phyloP scores from a whole-genome alignment of 2,113 vertebrate species.

The Noctilio leporinus region DNA sequence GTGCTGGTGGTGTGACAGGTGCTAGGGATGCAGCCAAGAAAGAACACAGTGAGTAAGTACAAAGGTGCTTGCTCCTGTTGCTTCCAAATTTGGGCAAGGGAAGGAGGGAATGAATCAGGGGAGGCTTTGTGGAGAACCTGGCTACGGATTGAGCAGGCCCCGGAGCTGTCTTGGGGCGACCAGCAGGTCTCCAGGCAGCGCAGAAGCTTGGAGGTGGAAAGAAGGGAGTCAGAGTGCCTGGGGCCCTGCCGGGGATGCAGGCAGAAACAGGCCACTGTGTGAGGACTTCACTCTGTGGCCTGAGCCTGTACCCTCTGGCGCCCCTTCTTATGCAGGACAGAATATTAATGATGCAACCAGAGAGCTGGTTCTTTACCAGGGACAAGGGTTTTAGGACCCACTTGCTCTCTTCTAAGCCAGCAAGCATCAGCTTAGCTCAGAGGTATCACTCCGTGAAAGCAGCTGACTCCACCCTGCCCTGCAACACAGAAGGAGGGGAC shows the following conservation, averaged over 20 bases:
- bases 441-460: not conserved
- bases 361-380: not conserved
- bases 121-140: not conserved
- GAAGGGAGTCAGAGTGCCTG: no score
- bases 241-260: fast-evolving
- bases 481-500: not conserved
- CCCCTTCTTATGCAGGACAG: not conserved
- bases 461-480: not conserved
- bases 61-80: not conserved
- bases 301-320: not conserved
- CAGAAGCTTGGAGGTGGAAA: not conserved
- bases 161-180: not conserved
- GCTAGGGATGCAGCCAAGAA: not conserved
- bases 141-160: not conserved
- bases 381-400: not conserved
- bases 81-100: not conserved
- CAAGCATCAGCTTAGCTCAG: not conserved
- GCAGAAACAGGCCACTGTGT: not conserved
- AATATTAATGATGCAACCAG: not conserved
- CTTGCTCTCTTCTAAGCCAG: not conserved
- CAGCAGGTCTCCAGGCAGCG: not conserved
- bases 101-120: not conserved
- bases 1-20: not conserved
- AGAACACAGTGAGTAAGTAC: not conserved
- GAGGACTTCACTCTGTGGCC: not conserved